A percentile compares a stretch with the other conserved stretches of the same genome.
These are phyloP conservation scores for Rhyacophila brunnea DNA, from an alignment of 1,140 invertebrate genomes.

Conservation along the genomic window DNA sequence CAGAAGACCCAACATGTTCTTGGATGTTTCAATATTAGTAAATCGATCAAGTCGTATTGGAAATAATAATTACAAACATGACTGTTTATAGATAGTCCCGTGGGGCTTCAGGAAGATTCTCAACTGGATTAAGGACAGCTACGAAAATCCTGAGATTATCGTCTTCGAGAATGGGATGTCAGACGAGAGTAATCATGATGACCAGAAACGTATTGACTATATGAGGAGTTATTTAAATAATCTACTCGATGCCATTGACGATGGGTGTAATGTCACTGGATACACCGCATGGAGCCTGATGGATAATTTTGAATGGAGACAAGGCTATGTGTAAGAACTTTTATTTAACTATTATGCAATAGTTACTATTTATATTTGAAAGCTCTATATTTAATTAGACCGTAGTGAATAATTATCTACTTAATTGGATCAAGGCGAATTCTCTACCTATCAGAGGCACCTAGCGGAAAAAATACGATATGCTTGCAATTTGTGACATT, in stretches of 20 bases:
- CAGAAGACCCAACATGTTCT: too few species aligned
- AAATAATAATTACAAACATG: neutral
- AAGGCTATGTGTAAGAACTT: constrained; percentile 56
- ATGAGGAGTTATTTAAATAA: constrained; percentile 59
- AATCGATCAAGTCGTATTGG: neutral
- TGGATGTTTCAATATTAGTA: neutral
- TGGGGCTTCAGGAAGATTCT: constrained; percentile 62
- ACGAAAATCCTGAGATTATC: constrained; percentile 60
- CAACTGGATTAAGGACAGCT: constrained; percentile 62
- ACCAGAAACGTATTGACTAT: constrained; percentile 45
- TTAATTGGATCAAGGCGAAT: too few species aligned
- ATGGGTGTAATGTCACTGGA: constrained; percentile 64
- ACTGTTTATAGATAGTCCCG: constrained; percentile 49
- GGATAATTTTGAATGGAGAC: constrained; percentile 72
- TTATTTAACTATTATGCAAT: too few species aligned
- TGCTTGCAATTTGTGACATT: too few species aligned
- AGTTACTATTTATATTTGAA: too few species aligned
- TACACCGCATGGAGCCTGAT: constrained; percentile 72
- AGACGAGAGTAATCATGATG: constrained; percentile 49
- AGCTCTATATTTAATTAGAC: too few species aligned
- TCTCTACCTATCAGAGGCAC: too few species aligned
- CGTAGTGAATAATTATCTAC: too few species aligned
- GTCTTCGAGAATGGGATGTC: constrained; percentile 68
- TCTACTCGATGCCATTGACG: constrained; percentile 64
- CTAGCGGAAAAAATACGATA: too few species aligned